These are phyloP conservation scores for Paramormyrops kingsleyae DNA, from an alignment of 2,113 vertebrate species.

Conservation along the genomic window DNA sequence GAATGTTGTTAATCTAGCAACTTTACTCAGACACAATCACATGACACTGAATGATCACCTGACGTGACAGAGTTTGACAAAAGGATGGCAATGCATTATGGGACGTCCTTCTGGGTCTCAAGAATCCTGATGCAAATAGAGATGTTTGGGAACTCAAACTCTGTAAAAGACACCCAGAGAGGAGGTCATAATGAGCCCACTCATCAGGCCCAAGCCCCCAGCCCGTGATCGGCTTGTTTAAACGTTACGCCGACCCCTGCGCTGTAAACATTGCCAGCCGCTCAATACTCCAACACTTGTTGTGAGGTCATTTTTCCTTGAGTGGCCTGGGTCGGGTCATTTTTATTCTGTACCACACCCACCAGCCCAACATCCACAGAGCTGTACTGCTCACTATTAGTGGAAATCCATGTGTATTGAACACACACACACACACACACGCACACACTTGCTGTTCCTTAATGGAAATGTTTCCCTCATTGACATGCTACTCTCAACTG, in stretches of 20 bases:
- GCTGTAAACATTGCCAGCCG: constrained; percentile 41
- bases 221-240: constrained; percentile 33
- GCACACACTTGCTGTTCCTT: constrained; percentile 9
- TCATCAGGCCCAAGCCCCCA: constrained; percentile 19
- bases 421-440: neutral
- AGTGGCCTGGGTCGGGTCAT: constrained; percentile 45
- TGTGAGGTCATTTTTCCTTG: constrained; percentile 42
- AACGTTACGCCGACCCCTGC: constrained; percentile 26
- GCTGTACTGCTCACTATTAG: constrained; percentile 41
- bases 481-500: neutral
- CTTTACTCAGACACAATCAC: neutral
- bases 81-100: neutral
- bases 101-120: neutral
- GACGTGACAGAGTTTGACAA: neutral
- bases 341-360: constrained; percentile 41
- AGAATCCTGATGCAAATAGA: constrained; percentile 8
- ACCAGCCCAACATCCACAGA: constrained; percentile 29
- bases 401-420: constrained; percentile 22
- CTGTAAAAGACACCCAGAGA: constrained; percentile 16
- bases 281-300: constrained; percentile 39
- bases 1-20: neutral
- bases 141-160: constrained; percentile 6
- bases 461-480: neutral
- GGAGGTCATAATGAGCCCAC: constrained; percentile 25
- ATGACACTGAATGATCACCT: neutral